Percentiles rank a stretch among this genome's conserved stretches.
Conservation (phyloP, 2,888 invertebrate species). For the Melieria picta region DNA sequence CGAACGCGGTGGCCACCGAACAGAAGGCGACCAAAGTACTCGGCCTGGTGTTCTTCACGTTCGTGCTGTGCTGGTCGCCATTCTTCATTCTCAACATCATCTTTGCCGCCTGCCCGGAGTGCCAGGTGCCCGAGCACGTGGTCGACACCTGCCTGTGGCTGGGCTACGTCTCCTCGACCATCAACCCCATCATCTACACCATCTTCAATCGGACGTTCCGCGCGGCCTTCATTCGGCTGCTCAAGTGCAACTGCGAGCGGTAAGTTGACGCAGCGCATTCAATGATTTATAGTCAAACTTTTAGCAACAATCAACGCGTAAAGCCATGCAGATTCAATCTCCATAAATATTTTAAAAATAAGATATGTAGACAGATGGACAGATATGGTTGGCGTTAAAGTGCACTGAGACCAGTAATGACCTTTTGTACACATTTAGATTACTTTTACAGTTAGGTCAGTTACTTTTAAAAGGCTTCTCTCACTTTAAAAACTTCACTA, state of each 20-base stretch:
- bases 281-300: too few species aligned
- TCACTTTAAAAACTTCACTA: too few species aligned
- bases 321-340: too few species aligned
- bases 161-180: slow-evolving; percentile 91
- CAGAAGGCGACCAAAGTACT: slow-evolving; percentile 92
- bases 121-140: slow-evolving; percentile 75
- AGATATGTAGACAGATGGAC: too few species aligned
- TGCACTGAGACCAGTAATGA: too few species aligned
- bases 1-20: slow-evolving; percentile 87
- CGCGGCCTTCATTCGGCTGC: slow-evolving; percentile 81
- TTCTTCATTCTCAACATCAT: slow-evolving; percentile 90
- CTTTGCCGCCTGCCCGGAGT: slow-evolving; percentile 84
- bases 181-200: slow-evolving; percentile 94
- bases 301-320: too few species aligned
- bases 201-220: slow-evolving; percentile 91
- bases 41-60: slow-evolving; percentile 91
- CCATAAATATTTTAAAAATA: too few species aligned
- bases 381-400: too few species aligned
- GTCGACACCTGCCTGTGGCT: slow-evolving; percentile 89
- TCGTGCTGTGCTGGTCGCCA: slow-evolving; percentile 93
- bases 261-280: slow-evolving; percentile 59
- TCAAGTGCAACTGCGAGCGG: slow-evolving; percentile 82
- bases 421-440: too few species aligned
- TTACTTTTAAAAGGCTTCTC: too few species aligned
- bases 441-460: too few species aligned